phyloP scores from a whole-genome alignment of 1,140 invertebrate genomes.

The Lordiphosa clarofinis region DNA sequence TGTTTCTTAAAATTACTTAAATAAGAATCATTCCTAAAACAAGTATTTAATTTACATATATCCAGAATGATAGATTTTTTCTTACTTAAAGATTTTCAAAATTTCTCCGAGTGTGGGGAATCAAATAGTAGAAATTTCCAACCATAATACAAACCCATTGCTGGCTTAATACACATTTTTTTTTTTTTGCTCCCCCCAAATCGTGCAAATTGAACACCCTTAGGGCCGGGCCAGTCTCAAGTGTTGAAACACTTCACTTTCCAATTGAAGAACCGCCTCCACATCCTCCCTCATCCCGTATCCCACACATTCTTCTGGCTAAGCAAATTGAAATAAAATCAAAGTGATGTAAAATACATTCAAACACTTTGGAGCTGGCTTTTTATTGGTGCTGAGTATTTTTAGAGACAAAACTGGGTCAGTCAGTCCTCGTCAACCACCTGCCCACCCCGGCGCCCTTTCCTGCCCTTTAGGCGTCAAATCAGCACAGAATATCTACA shows the following conservation, averaged over 20 bases:
- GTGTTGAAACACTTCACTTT: not conserved
- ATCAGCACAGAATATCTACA: conserved; percentile 37
- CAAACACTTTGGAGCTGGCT: conserved; percentile 2
- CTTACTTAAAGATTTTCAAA: no score
- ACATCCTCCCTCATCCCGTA: no score
- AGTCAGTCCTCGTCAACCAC: conserved; percentile 2
- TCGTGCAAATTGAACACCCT: no score
- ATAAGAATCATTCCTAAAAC: no score
- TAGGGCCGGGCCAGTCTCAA: not conserved
- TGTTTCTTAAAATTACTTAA: no score
- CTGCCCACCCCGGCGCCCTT: not conserved
- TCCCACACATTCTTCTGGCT: no score
- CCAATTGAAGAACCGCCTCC: not conserved
- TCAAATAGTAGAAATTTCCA: no score
- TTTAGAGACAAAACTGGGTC: conserved; percentile 4
- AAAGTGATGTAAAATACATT: conserved; percentile 10
- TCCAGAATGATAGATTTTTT: no score
- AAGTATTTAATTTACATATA: no score
- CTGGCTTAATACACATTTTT: no score
- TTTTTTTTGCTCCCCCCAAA: no score
- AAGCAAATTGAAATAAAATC: conserved; percentile 11
- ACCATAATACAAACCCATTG: no score
- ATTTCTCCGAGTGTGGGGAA: not conserved
- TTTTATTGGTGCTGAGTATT: conserved; percentile 6
- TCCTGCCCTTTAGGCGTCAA: conserved; percentile 2